phyloP scores from a whole-genome alignment of 1,140 invertebrate genomes.

The Drosophila repletoides region DNA sequence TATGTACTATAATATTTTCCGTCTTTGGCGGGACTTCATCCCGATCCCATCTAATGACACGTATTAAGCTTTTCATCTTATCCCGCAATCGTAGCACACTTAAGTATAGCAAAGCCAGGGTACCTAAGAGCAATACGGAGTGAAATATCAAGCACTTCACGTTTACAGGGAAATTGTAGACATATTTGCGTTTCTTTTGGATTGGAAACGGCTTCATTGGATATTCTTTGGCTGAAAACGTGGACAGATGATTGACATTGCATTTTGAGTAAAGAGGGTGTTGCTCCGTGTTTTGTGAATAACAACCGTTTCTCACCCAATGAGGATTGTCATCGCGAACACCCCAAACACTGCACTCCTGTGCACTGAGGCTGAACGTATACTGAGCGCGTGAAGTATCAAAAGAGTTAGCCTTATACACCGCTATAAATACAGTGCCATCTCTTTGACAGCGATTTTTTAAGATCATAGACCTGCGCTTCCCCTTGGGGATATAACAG shows the following conservation, averaged over 20 bases:
- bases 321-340: neutral
- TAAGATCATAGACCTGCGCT: neutral
- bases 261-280: neutral
- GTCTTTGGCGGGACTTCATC: neutral
- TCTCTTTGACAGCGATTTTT: neutral
- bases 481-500: neutral
- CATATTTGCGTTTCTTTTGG: neutral
- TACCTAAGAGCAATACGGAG: neutral
- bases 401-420: neutral
- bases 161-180: neutral
- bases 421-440: conserved; percentile 7
- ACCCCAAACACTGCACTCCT: conserved; percentile 9
- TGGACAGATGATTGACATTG: neutral
- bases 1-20: conserved; percentile 17
- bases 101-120: neutral
- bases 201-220: neutral
- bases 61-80: conserved; percentile 4
- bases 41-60: conserved; percentile 1
- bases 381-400: neutral
- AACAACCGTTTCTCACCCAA: conserved; percentile 1
- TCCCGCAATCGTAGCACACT: neutral
- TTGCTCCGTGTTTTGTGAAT: neutral
- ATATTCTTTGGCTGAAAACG: conserved; percentile 6
- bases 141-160: neutral
- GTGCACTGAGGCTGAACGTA: neutral